A percentile compares a stretch with the other conserved stretches of the same genome.
These are phyloP conservation scores for Bostrychus sinensis DNA, from an alignment of 2,113 vertebrate genomes.

Conservation along the genomic window DNA sequence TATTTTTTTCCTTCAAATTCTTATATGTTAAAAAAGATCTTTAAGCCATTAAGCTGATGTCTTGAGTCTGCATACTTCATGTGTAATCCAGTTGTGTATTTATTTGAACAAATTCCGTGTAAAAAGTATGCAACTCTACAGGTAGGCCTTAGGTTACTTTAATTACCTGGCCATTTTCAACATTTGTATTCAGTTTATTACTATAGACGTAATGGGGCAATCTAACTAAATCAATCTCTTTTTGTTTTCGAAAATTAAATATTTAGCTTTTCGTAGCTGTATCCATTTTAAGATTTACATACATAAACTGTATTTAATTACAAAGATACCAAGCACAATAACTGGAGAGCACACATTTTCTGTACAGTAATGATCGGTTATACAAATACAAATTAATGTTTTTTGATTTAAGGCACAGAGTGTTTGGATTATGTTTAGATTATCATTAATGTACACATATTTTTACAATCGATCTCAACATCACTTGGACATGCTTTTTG, in stretches of 20 bases:
- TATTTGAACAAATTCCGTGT: not conserved
- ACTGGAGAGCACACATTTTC: not conserved
- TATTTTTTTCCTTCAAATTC: too few relatives aligned
- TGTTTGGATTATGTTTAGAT: not conserved
- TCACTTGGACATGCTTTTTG: constrained; percentile 83
- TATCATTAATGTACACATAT: not conserved
- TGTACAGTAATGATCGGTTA: constrained; percentile 2
- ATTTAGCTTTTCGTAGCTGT: constrained; percentile 10
- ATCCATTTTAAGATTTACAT: not conserved
- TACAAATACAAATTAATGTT: not conserved
- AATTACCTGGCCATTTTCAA: not conserved
- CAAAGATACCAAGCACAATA: not conserved
- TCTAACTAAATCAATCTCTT: not conserved
- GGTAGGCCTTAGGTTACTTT: too few relatives aligned
- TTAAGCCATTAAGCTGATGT: too few relatives aligned
- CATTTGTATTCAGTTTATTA: not conserved
- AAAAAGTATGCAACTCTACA: not conserved
- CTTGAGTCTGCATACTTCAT: too few relatives aligned
- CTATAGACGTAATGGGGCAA: not conserved
- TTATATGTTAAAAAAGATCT: too few relatives aligned
- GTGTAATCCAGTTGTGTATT: too few relatives aligned
- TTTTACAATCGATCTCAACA: not conserved
- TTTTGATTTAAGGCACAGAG: not conserved
- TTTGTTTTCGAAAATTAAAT: not conserved
- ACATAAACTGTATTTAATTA: not conserved